Evolutionary conservation across 2,888 invertebrate species (phyloP).

Genomic region (Tiphia femorata): DNA sequence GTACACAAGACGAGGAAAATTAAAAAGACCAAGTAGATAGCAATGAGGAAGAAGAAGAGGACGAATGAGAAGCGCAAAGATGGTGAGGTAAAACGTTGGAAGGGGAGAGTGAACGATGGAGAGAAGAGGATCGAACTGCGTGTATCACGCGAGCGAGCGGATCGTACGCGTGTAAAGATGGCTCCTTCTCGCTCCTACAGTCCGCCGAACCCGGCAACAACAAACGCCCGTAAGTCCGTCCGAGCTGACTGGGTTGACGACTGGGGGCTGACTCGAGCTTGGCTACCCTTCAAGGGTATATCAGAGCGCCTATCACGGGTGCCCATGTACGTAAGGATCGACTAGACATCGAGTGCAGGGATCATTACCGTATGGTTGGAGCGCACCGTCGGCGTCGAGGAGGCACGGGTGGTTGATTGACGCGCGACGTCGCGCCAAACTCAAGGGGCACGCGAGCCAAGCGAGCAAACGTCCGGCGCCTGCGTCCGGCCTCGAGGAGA

Average conservation of each 20-base stretch:
- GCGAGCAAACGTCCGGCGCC: slow-evolving; percentile 38
- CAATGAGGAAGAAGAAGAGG: slow-evolving; percentile 3
- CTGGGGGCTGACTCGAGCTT: slow-evolving; percentile 36
- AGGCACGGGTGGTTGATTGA: slow-evolving; percentile 59
- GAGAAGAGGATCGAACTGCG: slow-evolving; percentile 45
- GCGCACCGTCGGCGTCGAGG: too few species aligned
- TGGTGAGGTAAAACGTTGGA: too few species aligned
- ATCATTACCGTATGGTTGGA: slow-evolving; percentile 50
- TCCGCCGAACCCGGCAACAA: too few species aligned
- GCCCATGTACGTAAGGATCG: slow-evolving; percentile 46
- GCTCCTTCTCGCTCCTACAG: slow-evolving; percentile 38
- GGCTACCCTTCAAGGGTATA: slow-evolving; percentile 49
- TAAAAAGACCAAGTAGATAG: slow-evolving; percentile 4
- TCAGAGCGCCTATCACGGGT: slow-evolving; percentile 43
- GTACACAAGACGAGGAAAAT: slow-evolving; percentile 13
- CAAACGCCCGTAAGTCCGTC: too few species aligned
- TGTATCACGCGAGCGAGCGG: slow-evolving; percentile 63
- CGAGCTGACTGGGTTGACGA: too few species aligned
- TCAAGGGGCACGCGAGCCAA: slow-evolving; percentile 64
- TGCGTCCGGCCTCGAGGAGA: slow-evolving; percentile 24
- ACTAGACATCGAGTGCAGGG: slow-evolving; percentile 52
- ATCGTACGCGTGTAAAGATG: slow-evolving; percentile 63
- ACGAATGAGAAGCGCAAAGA: slow-evolving; percentile 21
- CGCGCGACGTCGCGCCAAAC: slow-evolving; percentile 65
- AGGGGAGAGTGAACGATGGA: slow-evolving; percentile 23